Evolutionary conservation across 2,797 vertebrate species (phyloP).

Genomic region (Helarctos malayanus): DNA sequence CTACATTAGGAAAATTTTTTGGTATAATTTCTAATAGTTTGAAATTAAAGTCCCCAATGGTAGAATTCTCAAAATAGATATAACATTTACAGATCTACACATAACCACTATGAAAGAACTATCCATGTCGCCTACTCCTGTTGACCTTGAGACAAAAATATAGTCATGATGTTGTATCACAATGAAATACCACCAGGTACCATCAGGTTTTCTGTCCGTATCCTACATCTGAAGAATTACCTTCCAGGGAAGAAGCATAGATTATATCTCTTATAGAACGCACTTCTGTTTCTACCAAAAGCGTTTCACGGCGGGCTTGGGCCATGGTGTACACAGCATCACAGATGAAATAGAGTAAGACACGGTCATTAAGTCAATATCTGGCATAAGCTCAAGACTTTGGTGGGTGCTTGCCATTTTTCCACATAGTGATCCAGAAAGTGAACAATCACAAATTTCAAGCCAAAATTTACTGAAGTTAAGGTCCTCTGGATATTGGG

Average conservation of each 20-base stretch:
- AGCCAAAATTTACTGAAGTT: background rate
- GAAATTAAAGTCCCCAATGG: too few species aligned
- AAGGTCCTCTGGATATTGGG: background rate
- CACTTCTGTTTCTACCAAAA: background rate
- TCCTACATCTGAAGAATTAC: background rate
- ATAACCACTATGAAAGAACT: too few species aligned
- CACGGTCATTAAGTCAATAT: background rate
- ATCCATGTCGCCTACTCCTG: too few species aligned
- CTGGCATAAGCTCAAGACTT: background rate
- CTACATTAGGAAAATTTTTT: too few species aligned
- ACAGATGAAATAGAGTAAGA: background rate
- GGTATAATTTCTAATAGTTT: too few species aligned
- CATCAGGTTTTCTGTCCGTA: background rate
- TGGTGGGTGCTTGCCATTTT: background rate
- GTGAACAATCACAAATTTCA: background rate
- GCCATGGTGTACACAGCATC: background rate
- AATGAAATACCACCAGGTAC: background rate
- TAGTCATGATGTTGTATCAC: background rate
- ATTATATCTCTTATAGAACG: background rate
- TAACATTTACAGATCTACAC: too few species aligned
- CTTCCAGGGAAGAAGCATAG: background rate
- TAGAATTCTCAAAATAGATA: too few species aligned
- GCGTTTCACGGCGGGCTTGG: background rate
- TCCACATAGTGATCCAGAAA: background rate
- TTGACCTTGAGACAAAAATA: too few species aligned